Evolutionary conservation across 2,797 vertebrate species (phyloP).

Genomic region (Triplophysa yarkandensis): DNA sequence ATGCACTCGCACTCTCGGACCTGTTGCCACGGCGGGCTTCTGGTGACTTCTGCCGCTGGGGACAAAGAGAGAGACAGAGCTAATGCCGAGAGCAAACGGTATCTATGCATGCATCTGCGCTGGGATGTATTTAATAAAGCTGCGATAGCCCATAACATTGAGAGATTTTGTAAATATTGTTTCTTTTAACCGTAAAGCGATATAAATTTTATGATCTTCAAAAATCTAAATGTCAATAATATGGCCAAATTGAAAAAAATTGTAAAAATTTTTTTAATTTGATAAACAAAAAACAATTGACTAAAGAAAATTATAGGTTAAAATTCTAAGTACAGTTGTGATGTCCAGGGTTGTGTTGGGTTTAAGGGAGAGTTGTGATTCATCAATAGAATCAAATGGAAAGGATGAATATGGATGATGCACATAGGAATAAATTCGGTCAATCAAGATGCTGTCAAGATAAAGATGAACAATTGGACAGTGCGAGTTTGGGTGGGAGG

Average conservation of each 20-base stretch:
- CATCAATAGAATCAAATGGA: background rate
- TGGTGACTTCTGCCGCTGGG: slow-evolving; percentile 48
- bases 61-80: slow-evolving; percentile 43
- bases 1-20: slow-evolving; percentile 47
- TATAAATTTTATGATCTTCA: too few species aligned
- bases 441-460: slow-evolving; percentile 18
- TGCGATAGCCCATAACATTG: background rate
- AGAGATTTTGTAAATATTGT: background rate
- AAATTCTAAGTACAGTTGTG: background rate
- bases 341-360: background rate
- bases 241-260: background rate
- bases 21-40: slow-evolving; percentile 49
- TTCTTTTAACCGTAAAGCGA: too few species aligned
- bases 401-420: slow-evolving; percentile 15
- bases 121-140: background rate
- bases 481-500: slow-evolving; percentile 40
- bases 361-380: background rate
- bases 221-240: too few species aligned
- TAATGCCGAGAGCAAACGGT: slow-evolving; percentile 36
- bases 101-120: slow-evolving; percentile 18
- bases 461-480: slow-evolving; percentile 16
- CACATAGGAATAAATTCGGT: slow-evolving; percentile 11
- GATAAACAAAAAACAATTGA: too few species aligned
- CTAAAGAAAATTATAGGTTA: background rate
- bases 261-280: background rate